These are phyloP conservation scores for Rhinophrynus dorsalis DNA, from an alignment of 2,797 vertebrate genomes.

Conservation along the genomic window DNA sequence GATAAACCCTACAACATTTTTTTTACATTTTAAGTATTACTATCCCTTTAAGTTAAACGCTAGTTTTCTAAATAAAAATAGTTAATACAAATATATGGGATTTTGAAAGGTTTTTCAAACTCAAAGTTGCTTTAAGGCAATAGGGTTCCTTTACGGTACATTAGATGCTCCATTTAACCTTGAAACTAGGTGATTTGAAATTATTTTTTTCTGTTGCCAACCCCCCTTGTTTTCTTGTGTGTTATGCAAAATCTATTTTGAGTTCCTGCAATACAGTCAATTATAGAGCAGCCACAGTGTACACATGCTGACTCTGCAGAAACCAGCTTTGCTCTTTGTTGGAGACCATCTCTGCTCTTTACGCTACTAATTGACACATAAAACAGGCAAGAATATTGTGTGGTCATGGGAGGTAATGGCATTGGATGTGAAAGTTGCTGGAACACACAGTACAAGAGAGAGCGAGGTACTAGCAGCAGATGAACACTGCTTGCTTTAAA, in stretches of 20 bases:
- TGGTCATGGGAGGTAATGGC: neutral
- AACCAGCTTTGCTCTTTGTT: conserved; percentile 25
- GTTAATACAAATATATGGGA: too few relatives aligned
- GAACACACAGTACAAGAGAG: neutral
- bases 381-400: conserved; percentile 27
- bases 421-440: neutral
- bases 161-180: too few relatives aligned
- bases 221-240: neutral
- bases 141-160: too few relatives aligned
- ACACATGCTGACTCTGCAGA: conserved; percentile 32
- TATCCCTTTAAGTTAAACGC: too few relatives aligned
- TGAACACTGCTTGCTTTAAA: neutral
- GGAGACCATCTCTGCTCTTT: neutral
- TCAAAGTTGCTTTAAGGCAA: too few relatives aligned
- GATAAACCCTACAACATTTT: too few relatives aligned
- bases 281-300: conserved; percentile 11
- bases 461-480: neutral
- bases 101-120: too few relatives aligned
- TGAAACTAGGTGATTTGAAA: too few relatives aligned
- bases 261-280: conserved; percentile 16
- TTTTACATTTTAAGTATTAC: too few relatives aligned
- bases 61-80: too few relatives aligned
- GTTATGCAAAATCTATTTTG: conserved; percentile 7
- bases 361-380: conserved; percentile 39
- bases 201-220: too few relatives aligned